phyloP scores from a whole-genome alignment of 2,113 vertebrate species.

The Daboia siamensis region DNA sequence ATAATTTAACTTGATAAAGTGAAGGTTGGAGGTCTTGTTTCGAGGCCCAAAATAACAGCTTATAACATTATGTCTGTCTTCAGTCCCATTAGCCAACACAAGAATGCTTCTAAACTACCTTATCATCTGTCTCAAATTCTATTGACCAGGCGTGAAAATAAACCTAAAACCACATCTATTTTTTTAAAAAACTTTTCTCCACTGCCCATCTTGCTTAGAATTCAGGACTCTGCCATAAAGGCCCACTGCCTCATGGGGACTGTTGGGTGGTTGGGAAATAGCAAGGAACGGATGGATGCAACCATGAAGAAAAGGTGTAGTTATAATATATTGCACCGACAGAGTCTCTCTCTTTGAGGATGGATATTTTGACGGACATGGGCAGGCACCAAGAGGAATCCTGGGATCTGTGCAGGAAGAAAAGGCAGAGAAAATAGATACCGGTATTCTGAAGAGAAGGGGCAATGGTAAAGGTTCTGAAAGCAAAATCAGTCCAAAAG shows the following conservation, averaged over 20 bases:
- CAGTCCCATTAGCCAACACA: no score
- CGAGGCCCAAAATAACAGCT: no score
- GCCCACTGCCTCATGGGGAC: not conserved
- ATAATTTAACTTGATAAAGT: not conserved
- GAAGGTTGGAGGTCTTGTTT: not conserved
- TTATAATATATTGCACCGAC: no score
- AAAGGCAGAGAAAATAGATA: not conserved
- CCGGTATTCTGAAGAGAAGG: not conserved
- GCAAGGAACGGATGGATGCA: not conserved
- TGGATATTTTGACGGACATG: not conserved
- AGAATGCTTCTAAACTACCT: not conserved
- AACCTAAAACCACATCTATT: not conserved
- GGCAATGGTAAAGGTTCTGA: not conserved
- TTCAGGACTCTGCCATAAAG: not conserved
- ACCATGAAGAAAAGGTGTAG: not conserved
- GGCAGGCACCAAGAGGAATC: not conserved
- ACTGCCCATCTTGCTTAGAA: not conserved
- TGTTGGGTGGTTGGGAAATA: not conserved
- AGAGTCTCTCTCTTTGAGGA: not conserved
- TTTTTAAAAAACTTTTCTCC: not conserved
- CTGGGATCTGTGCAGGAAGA: not conserved
- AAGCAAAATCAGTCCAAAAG: constrained; percentile 3
- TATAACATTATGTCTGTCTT: not conserved
- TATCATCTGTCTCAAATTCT: not conserved
- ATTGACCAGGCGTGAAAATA: not conserved